Base-by-base conservation (phyloP, 2,113 vertebrate species). In the Embiotoca jacksoni region DNA sequence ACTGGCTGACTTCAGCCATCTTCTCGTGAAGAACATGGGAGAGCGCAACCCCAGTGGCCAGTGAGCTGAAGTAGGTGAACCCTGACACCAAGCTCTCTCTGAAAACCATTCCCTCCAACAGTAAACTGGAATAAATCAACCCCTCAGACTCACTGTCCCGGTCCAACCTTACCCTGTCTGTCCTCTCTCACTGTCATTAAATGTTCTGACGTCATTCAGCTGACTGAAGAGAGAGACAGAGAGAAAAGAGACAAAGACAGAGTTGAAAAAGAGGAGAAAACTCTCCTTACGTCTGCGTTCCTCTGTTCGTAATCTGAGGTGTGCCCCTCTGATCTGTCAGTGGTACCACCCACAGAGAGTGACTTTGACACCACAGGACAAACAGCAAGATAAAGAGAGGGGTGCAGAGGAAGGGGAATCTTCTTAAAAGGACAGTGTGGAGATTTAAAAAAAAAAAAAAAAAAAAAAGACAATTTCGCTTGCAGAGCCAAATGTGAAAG, bases 41-140 rank as follows among this genome's bases (percentile, higher is more conserved):
- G 96, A 97, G 89, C 95, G 96, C 92, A 94, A 96, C 91, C 95
- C 97, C 47, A 95, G 92, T 89, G 96, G 93, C 80, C 94, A 95
- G 80, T 95, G 94, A 95, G 80, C 75, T 33, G 37, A 75, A 57
- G 53, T n/a, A 52, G 14, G n/a, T 32, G 75, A 79, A 81, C 59
- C 49, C 59, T 70, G 82, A 61, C 52, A 57, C 52, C 56, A 23
- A 78, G 71, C 75, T 81, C 83, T 82, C 72, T 85, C 73, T 81
- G 69, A 82, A 85, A 75, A 72, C 75, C 76, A 78, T 88, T 83
- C 78, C 78, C 82, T 79, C 78, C 83, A 73, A 79, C 71, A 83
- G 76, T 68, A 78, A 79, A 87, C 81, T 90, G 89, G 86, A 89
- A 81, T 78, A 83, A 91, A 81, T 84, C 78, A 80, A 74, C 70